A percentile compares a stretch with the other conserved stretches of the same genome.
Evolutionary conservation across 2,888 invertebrate genomes (phyloP).

Genomic region (Sphinx pinastri): DNA sequence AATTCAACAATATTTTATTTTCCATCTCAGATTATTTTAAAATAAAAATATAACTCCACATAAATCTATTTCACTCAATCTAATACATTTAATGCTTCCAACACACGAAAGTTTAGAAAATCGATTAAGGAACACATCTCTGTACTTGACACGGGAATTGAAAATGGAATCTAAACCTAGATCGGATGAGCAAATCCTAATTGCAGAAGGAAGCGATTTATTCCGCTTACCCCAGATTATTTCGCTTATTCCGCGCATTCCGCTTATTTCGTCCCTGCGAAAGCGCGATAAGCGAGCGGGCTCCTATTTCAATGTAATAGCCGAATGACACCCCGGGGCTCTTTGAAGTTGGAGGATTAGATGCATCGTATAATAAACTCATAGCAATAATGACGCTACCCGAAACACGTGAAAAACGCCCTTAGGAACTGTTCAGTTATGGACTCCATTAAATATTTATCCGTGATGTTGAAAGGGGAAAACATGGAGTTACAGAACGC

Average conservation of each 20-base stretch:
- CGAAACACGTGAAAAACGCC: slow-evolving; percentile 20
- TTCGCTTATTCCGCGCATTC: slow-evolving; percentile 21
- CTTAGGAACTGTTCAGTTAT: slow-evolving; percentile 14
- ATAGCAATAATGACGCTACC: slow-evolving; percentile 11
- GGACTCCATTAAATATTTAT: slow-evolving; percentile 5
- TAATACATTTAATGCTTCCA: no score
- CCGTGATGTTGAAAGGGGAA: slow-evolving; percentile 1
- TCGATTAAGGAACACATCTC: not conserved
- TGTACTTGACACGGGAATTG: slow-evolving; percentile 15
- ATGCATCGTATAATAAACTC: slow-evolving; percentile 27
- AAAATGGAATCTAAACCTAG: slow-evolving; percentile 9
- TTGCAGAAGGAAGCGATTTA: slow-evolving; percentile 27
- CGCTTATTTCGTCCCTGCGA: slow-evolving; percentile 27
- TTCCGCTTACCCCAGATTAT: slow-evolving; percentile 24
- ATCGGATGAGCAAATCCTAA: slow-evolving; percentile 19
- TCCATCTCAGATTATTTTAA: not conserved
- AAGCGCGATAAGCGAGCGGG: slow-evolving; percentile 26
- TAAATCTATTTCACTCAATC: not conserved
- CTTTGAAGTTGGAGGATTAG: slow-evolving; percentile 6
- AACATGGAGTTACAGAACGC: not conserved
- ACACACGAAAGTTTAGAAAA: not conserved
- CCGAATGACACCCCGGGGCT: slow-evolving; percentile 57
- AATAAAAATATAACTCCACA: not conserved
- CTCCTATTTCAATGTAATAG: slow-evolving; percentile 73
- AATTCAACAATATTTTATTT: slow-evolving; percentile 4